These are phyloP conservation scores for Noctua janthina DNA, from an alignment of 2,888 invertebrate genomes.

Conservation along the genomic window DNA sequence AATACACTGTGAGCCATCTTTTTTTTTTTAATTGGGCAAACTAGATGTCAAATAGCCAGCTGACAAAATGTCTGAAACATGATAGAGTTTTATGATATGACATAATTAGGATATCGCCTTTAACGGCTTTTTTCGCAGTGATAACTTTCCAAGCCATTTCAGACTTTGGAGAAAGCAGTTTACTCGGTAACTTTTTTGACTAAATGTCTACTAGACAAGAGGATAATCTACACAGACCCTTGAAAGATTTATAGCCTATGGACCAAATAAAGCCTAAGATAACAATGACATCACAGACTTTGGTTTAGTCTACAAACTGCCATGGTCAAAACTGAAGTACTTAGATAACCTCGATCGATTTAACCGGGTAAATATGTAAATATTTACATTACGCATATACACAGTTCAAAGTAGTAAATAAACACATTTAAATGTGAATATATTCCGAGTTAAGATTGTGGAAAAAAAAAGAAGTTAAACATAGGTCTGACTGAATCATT, in stretches of 20 bases:
- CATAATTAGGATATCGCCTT: not conserved
- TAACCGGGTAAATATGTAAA: conserved; percentile 37
- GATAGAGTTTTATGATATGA: too few species aligned
- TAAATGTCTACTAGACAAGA: conserved; percentile 13
- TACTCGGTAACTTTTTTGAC: not conserved
- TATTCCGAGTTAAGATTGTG: conserved; percentile 23
- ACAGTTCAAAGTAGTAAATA: conserved; percentile 42
- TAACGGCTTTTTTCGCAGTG: not conserved
- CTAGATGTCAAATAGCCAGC: not conserved
- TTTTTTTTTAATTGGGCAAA: too few species aligned
- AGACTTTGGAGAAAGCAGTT: not conserved
- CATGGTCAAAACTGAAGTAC: conserved; percentile 17
- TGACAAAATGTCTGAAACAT: not conserved
- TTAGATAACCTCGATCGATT: conserved; percentile 47
- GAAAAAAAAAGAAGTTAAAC: conserved; percentile 14
- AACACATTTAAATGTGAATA: conserved; percentile 41
- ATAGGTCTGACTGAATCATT: not conserved
- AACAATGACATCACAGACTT: conserved; percentile 17
- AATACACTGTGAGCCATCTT: too few species aligned
- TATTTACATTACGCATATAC: conserved; percentile 32
- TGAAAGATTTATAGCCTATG: not conserved
- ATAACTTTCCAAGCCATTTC: not conserved
- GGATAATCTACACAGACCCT: not conserved
- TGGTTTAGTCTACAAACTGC: not conserved
- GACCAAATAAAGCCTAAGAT: not conserved